These are phyloP conservation scores for Venustaconcha ellipsiformis DNA, from an alignment of 1,140 invertebrate genomes.

Conservation along the genomic window DNA sequence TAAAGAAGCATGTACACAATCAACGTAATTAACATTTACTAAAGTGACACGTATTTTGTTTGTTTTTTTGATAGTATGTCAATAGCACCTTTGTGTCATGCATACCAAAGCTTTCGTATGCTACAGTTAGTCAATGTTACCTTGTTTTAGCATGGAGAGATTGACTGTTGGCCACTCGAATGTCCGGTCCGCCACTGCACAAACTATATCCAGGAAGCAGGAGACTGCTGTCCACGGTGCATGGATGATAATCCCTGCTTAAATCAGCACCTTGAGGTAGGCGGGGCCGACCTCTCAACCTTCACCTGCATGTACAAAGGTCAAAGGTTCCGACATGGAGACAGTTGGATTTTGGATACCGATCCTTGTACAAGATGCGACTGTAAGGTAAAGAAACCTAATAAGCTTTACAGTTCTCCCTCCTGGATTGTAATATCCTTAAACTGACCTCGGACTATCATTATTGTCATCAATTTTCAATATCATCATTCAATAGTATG, in stretches of 20 bases:
- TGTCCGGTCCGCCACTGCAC: conserved; percentile 82
- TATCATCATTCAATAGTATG: too few relatives aligned
- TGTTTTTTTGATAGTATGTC: too few relatives aligned
- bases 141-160: conserved; percentile 80
- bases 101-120: too few relatives aligned
- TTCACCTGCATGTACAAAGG: conserved; percentile 45
- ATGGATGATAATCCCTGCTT: conserved; percentile 73
- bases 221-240: conserved; percentile 81
- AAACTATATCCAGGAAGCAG: conserved; percentile 73
- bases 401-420: background rate
- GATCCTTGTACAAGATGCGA: conserved; percentile 82
- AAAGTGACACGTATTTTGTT: too few relatives aligned
- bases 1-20: too few relatives aligned
- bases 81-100: too few relatives aligned
- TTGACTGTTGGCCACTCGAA: conserved; percentile 89
- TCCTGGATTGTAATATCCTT: too few relatives aligned
- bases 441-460: too few relatives aligned
- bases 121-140: background rate
- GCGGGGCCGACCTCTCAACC: conserved; percentile 42
- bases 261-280: conserved; percentile 30
- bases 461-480: too few relatives aligned
- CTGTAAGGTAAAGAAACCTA: conserved; percentile 76
- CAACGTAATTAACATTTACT: too few relatives aligned
- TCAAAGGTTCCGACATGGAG: conserved; percentile 41
- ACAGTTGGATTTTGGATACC: conserved; percentile 60